Evolutionary conservation across 2,888 invertebrate species (phyloP).

Genomic region (Dioctria rufipes): DNA sequence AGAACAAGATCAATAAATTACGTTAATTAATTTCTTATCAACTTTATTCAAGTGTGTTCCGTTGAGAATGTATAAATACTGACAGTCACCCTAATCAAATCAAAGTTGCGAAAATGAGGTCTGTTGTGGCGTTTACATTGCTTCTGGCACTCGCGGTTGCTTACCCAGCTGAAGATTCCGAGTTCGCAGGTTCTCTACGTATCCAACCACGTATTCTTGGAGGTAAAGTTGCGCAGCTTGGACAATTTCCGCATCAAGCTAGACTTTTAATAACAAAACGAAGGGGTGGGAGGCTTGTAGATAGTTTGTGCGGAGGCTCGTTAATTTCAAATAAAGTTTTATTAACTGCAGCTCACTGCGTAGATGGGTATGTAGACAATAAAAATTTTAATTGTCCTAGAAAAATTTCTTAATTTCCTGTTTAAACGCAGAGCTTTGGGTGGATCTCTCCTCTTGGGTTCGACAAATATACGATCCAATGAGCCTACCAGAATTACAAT

Average conservation of each 20-base stretch:
- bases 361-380: not conserved
- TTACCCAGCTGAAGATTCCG: not conserved
- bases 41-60: too few relatives aligned
- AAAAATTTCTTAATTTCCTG: not conserved
- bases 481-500: constrained; percentile 4
- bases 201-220: constrained; percentile 13
- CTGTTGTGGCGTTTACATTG: not conserved
- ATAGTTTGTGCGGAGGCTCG: constrained; percentile 21
- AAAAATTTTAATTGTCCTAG: not conserved
- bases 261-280: constrained; percentile 10
- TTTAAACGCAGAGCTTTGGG: not conserved
- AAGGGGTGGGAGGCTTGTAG: constrained; percentile 2
- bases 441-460: constrained; percentile 6
- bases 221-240: constrained; percentile 1
- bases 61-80: too few relatives aligned
- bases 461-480: not conserved
- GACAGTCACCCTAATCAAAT: too few relatives aligned
- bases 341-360: constrained; percentile 25
- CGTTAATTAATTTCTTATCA: too few relatives aligned
- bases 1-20: too few relatives aligned
- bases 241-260: constrained; percentile 13
- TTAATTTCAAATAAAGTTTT: constrained; percentile 10
- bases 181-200: not conserved
- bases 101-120: constrained; percentile 25
- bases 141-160: not conserved